A percentile compares a stretch with the other conserved stretches of the same genome.
Conservation (phyloP, 2,797 vertebrate genomes). For the Poecilia gillii region DNA sequence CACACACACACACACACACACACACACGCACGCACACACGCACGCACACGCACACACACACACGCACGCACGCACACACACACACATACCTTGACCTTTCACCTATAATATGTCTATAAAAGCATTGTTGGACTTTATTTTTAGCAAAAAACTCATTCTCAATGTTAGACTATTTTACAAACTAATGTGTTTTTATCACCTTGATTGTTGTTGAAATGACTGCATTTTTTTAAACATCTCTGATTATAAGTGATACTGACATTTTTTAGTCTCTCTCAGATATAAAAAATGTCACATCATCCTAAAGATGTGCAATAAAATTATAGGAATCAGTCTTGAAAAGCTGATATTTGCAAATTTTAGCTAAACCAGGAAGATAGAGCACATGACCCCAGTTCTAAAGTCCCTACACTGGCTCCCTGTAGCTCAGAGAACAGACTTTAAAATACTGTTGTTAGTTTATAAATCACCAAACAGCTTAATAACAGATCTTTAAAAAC, state of each 20-base stretch:
- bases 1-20: neutral
- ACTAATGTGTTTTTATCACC: neutral
- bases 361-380: too few relatives aligned
- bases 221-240: neutral
- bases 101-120: neutral
- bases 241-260: too few relatives aligned
- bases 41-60: neutral
- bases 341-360: neutral
- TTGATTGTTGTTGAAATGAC: neutral
- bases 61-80: too few relatives aligned
- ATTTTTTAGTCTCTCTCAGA: neutral
- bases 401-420: too few relatives aligned
- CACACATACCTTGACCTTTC: neutral
- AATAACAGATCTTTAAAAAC: too few relatives aligned
- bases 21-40: too few relatives aligned
- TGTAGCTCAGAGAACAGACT: too few relatives aligned
- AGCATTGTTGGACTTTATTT: neutral
- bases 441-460: too few relatives aligned
- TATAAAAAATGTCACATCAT: neutral
- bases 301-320: neutral
- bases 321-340: neutral
- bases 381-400: too few relatives aligned
- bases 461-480: too few relatives aligned
- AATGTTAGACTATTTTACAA: neutral
- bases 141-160: neutral